These are phyloP conservation scores for Zygaena filipendulae DNA, from an alignment of 2,888 invertebrate species.

Conservation along the genomic window DNA sequence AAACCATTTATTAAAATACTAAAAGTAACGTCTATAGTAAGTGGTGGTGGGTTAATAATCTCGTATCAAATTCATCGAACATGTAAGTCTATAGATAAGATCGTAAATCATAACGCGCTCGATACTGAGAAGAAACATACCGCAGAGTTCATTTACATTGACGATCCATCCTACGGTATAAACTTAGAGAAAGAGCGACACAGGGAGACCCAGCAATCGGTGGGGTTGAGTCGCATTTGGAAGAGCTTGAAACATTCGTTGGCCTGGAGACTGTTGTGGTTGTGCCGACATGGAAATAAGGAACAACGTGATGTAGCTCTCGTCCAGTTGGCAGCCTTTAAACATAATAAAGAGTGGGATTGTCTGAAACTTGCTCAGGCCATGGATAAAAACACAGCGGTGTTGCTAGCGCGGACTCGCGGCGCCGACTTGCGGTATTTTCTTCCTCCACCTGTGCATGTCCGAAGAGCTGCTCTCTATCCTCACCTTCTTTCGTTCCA, in stretches of 20 bases:
- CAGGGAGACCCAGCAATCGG: conserved; percentile 28
- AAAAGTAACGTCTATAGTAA: conserved; percentile 29
- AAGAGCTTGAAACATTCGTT: conserved; percentile 71
- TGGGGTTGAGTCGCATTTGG: conserved; percentile 59
- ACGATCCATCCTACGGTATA: conserved; percentile 43
- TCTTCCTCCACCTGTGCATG: conserved; percentile 72
- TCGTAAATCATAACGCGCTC: conserved; percentile 46
- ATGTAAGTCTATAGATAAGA: conserved; percentile 27
- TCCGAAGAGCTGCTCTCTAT: conserved; percentile 40
- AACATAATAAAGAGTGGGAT: conserved; percentile 74
- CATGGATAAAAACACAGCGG: conserved; percentile 79
- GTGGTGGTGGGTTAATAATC: conserved; percentile 30
- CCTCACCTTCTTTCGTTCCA: conserved; percentile 49
- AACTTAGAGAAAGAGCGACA: conserved; percentile 34
- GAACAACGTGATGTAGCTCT: conserved; percentile 73
- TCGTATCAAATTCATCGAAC: conserved; percentile 40
- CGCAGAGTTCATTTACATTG: conserved; percentile 56
- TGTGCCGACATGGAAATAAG: conserved; percentile 73
- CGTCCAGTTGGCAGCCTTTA: conserved; percentile 72
- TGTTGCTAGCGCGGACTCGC: conserved; percentile 78
- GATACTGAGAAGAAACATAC: conserved; percentile 47
- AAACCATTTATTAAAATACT: conserved; percentile 32
- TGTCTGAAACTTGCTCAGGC: conserved; percentile 82
- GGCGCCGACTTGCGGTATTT: conserved; percentile 80
- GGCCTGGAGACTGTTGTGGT: conserved; percentile 73